A percentile compares a stretch with the other conserved stretches of the same genome.
Evolutionary conservation across 2,888 invertebrate species (phyloP).

Genomic region (Pandemis cinnamomeana): DNA sequence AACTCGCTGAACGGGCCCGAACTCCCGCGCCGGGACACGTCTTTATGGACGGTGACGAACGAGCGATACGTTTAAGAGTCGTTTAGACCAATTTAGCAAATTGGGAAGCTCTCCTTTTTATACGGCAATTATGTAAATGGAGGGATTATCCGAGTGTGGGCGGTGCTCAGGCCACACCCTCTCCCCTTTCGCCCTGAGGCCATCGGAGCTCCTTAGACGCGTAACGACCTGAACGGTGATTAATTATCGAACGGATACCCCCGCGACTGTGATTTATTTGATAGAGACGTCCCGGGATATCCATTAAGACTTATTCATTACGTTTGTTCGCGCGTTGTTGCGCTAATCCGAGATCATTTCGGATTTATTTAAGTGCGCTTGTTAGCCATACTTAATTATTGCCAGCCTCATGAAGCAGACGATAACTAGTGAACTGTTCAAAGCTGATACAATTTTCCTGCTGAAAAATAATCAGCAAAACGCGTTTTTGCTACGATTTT

Average conservation of each 20-base stretch:
- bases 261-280: conserved; percentile 74
- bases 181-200: conserved; percentile 74
- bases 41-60: conserved; percentile 54
- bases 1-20: conserved; percentile 42
- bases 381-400: background rate
- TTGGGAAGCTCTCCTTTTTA: conserved; percentile 84
- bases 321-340: conserved; percentile 51
- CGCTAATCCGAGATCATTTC: conserved; percentile 49
- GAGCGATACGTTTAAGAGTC: conserved; percentile 70
- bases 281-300: conserved; percentile 70
- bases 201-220: conserved; percentile 67
- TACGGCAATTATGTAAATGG: conserved; percentile 85
- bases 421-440: no score
- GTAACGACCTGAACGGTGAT: conserved; percentile 79
- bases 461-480: no score
- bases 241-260: conserved; percentile 72
- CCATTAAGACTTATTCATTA: conserved; percentile 65
- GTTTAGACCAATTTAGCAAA: conserved; percentile 83
- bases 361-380: conserved; percentile 47
- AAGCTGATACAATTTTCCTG: no score
- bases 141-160: conserved; percentile 81
- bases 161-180: conserved; percentile 77
- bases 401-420: background rate
- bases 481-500: no score
- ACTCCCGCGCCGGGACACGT: conserved; percentile 34